These are phyloP conservation scores for Galerucella calmariensis DNA, from an alignment of 2,888 invertebrate species.

Conservation along the genomic window DNA sequence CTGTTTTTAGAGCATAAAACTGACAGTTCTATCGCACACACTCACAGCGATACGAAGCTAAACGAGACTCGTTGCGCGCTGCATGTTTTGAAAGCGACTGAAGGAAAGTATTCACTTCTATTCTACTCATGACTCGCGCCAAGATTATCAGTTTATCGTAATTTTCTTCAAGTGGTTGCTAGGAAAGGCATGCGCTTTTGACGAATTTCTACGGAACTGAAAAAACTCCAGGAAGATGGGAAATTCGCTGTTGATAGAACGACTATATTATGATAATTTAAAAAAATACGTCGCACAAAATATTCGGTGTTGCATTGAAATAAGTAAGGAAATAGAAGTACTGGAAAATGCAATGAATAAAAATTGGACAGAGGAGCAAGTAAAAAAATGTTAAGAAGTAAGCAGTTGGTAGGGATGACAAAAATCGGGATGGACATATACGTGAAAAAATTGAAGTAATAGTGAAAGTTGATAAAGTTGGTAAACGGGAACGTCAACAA, in stretches of 20 bases:
- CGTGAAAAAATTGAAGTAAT: too few relatives aligned
- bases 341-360: too few relatives aligned
- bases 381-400: too few relatives aligned
- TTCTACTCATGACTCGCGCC: slow-evolving; percentile 18
- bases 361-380: too few relatives aligned
- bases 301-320: neutral
- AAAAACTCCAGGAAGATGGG: slow-evolving; percentile 21
- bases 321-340: too few relatives aligned
- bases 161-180: slow-evolving; percentile 42
- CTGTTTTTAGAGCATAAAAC: slow-evolving; percentile 4
- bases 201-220: neutral
- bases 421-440: too few relatives aligned
- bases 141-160: slow-evolving; percentile 41
- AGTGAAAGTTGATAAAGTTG: too few relatives aligned
- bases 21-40: slow-evolving; percentile 18
- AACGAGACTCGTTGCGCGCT: slow-evolving; percentile 5
- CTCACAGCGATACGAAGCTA: slow-evolving; percentile 9
- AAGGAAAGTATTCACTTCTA: slow-evolving; percentile 29
- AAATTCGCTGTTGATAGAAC: neutral
- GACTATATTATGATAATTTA: neutral
- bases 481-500: too few relatives aligned
- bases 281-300: neutral
- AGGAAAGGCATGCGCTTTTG: slow-evolving; percentile 33
- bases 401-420: too few relatives aligned
- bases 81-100: slow-evolving; percentile 27